These are phyloP conservation scores for Scaptomyza reducta DNA, from an alignment of 2,888 invertebrate genomes.

Conservation along the genomic window DNA sequence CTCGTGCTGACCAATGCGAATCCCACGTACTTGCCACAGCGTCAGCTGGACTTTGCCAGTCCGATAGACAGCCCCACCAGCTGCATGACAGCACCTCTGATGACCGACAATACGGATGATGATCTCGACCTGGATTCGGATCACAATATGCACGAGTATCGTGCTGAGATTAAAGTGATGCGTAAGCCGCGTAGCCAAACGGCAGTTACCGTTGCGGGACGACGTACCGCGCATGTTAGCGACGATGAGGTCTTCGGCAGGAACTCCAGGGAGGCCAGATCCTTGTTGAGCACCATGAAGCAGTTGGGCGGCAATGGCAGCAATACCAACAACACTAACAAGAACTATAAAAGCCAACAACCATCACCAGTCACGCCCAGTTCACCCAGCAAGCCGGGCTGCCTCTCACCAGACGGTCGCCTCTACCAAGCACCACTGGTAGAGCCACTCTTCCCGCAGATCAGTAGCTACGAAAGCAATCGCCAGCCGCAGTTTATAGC, in stretches of 20 bases:
- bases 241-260: constrained; percentile 84
- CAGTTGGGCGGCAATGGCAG: constrained; percentile 78
- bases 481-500: constrained; percentile 72
- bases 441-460: constrained; percentile 81
- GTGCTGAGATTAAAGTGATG: constrained; percentile 90
- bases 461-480: constrained; percentile 74
- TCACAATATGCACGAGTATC: constrained; percentile 86
- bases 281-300: constrained; percentile 86
- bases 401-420: constrained; percentile 82
- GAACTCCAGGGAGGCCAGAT: constrained; percentile 85
- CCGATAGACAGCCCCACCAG: constrained; percentile 80
- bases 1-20: constrained; percentile 80
- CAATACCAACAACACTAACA: constrained; percentile 2
- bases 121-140: constrained; percentile 83
- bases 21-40: constrained; percentile 70
- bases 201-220: constrained; percentile 86
- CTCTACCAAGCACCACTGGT: constrained; percentile 82
- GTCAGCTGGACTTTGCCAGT: constrained; percentile 67
- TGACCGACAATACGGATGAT: constrained; percentile 78
- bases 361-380: constrained; percentile 39
- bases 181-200: constrained; percentile 89
- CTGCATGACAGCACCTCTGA: constrained; percentile 61
- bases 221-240: constrained; percentile 79
- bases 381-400: constrained; percentile 65
- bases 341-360: constrained; percentile 6